Evolutionary conservation across 2,797 vertebrate species (phyloP).

Genomic region (Pipistrellus nathusii): DNA sequence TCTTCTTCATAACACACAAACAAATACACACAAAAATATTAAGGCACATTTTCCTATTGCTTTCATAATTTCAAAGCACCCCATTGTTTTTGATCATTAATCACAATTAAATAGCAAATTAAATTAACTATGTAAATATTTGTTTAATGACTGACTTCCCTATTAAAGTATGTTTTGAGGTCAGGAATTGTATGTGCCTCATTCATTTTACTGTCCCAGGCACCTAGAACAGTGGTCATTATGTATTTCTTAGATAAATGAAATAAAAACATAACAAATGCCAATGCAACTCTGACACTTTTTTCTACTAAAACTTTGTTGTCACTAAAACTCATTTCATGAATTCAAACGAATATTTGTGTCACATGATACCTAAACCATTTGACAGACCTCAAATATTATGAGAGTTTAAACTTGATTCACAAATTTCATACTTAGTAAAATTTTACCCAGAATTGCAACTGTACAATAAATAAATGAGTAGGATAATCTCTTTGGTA

Average conservation of each 20-base stretch:
- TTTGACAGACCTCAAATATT: not conserved
- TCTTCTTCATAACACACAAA: not conserved
- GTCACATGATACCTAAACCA: not conserved
- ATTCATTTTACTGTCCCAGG: not conserved
- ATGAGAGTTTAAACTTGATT: not conserved
- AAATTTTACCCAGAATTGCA: not conserved
- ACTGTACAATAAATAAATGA: not conserved
- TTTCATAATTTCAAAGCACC: conserved; percentile 46
- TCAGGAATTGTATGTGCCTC: not conserved
- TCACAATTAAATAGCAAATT: conserved; percentile 74
- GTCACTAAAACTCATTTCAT: not conserved
- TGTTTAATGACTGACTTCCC: conserved; percentile 59
- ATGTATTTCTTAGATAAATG: conserved; percentile 20
- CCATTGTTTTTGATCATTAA: conserved; percentile 74
- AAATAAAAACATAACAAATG: not conserved
- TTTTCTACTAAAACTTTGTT: not conserved
- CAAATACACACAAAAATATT: not conserved
- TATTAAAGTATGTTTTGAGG: conserved; percentile 36
- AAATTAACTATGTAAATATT: conserved; percentile 79
- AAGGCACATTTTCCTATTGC: not conserved
- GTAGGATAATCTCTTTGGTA: not conserved
- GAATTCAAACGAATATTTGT: not conserved
- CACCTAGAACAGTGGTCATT: not conserved
- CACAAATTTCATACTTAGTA: not conserved
- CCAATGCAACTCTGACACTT: not conserved